Evolutionary conservation across 2,113 vertebrate genomes (phyloP), one percentile per base, ranked within the genome.

Genomic region (Hylia prasina): DNA sequence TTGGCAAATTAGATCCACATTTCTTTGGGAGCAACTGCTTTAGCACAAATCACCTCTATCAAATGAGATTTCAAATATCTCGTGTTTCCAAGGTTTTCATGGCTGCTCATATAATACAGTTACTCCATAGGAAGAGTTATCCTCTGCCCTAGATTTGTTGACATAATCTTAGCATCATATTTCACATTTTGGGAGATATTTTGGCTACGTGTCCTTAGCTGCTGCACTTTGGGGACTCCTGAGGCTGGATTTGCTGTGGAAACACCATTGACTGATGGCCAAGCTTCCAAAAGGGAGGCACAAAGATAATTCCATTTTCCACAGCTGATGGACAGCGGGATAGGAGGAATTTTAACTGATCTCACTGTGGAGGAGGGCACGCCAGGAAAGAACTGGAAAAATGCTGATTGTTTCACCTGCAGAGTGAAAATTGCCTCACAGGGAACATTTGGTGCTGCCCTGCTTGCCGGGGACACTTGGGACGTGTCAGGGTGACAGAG

Each of bases 21-120:
- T 92, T 90, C 64, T 73, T 77, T 30, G 68, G 78, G 82, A 80
- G 76, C 81, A 94, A 94, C 83, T 83, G 66, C 85, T 92, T 86
- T 44, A 92, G 66, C 0, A 6, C 58, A 70, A 76, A 90, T 45
- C 16, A 10, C 30, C 53, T 82, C 93, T 45, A 21, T 51, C 88
- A 77, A 96, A 92, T 21, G 54, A 77, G 82, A 88, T 94, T 96
- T 92, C 90, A 90, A 80, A 73, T 83, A 86, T 25, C 79, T 93
- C 13, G 50, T 63, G 82, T 92, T 95, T 65, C 85, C 56, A 63
- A 76, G 61, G 44, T 64, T 85, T 79, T 91, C 45, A 11, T 9
- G 58, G 71, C 15, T 94, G 31, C 33, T 88, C 31, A 10, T 33
- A 50, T 80, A 82, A 88, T 1, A 23, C 56, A 66, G 71, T 91